These are phyloP conservation scores for Ara ararauna DNA, from an alignment of 2,797 vertebrate genomes.

Conservation along the genomic window DNA sequence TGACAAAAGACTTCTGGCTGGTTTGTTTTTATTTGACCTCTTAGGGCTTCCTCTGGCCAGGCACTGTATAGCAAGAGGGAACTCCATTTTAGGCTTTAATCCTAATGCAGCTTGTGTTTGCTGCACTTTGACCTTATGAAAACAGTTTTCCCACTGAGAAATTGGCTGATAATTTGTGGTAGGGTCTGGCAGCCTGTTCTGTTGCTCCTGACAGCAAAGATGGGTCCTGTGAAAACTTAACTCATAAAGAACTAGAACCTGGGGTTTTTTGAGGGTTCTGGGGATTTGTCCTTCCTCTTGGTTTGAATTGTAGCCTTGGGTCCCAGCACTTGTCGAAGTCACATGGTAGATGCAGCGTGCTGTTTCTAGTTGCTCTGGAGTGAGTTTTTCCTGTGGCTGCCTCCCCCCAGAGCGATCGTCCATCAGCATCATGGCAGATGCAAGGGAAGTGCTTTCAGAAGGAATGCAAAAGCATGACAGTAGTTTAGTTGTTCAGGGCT, in stretches of 20 bases:
- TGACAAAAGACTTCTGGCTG: neutral
- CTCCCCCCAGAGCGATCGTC: neutral
- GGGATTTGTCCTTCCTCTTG: neutral
- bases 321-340: neutral
- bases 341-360: neutral
- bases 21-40: neutral
- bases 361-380: neutral
- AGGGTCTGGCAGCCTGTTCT: neutral
- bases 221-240: neutral
- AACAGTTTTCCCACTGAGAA: slow-evolving; percentile 10
- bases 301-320: neutral
- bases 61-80: neutral
- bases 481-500: neutral
- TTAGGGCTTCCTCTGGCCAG: neutral
- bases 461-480: neutral
- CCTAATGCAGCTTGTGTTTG: neutral
- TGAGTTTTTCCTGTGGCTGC: neutral
- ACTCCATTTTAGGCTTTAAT: slow-evolving; percentile 6
- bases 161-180: neutral
- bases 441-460: neutral
- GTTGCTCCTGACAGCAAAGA: neutral
- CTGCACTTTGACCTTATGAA: slow-evolving; percentile 24
- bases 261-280: neutral
- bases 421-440: neutral
- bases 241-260: neutral